These are phyloP conservation scores for Trachurus trachurus DNA, from an alignment of 2,797 vertebrate genomes.

Conservation along the genomic window DNA sequence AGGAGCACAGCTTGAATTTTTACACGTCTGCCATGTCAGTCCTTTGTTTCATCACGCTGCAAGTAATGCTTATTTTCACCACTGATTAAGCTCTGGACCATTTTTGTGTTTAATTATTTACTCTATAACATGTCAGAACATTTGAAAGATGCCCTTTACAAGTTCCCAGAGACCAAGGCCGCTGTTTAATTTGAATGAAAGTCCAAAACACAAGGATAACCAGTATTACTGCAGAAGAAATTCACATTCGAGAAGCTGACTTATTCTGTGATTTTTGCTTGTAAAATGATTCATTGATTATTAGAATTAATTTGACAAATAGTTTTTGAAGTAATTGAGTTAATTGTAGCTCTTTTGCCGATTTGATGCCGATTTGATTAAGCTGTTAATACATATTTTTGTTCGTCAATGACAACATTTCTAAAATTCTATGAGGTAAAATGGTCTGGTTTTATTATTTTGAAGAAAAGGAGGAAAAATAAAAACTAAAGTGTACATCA, in stretches of 20 bases:
- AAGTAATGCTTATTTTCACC: neutral
- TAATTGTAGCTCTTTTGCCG: neutral
- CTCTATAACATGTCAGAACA: neutral
- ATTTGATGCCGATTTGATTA: neutral
- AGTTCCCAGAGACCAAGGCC: neutral
- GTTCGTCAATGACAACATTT: neutral
- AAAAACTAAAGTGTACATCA: neutral
- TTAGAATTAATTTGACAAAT: neutral
- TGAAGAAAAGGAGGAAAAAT: neutral
- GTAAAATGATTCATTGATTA: neutral
- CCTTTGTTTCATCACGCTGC: slow-evolving; percentile 11
- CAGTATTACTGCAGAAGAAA: neutral
- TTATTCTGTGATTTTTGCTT: neutral
- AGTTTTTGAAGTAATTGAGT: neutral
- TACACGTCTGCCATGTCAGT: slow-evolving; percentile 1
- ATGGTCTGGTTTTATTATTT: neutral
- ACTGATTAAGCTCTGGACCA: neutral
- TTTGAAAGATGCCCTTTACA: neutral
- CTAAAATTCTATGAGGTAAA: neutral
- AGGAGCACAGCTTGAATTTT: slow-evolving; percentile 35
- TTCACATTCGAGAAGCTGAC: neutral
- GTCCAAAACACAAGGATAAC: neutral
- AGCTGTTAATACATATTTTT: neutral
- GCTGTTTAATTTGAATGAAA: neutral
- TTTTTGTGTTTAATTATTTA: neutral